Evolutionary conservation across 1,140 invertebrate genomes (phyloP).

Genomic region (Gonatopus flavifemur): DNA sequence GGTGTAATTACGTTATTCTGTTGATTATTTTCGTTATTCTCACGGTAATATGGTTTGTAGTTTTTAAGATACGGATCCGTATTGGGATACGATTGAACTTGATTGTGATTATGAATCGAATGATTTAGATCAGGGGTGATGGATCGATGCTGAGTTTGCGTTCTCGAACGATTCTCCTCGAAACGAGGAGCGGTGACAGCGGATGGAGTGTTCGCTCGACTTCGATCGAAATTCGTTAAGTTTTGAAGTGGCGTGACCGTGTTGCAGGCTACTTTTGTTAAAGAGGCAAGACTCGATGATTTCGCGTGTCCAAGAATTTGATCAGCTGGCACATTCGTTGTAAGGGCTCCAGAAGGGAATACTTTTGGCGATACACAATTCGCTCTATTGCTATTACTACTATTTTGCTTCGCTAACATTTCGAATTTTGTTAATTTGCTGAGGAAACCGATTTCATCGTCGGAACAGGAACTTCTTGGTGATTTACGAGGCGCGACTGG

Average conservation of each 20-base stretch:
- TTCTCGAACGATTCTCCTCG: conserved; percentile 24
- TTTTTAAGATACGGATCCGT: conserved; percentile 42
- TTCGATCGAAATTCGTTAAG: conserved; percentile 44
- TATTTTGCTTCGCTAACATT: conserved; percentile 50
- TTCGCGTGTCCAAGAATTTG: conserved; percentile 66
- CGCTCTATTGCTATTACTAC: no score
- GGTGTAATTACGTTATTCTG: conserved; percentile 8
- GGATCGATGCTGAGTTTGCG: conserved; percentile 22
- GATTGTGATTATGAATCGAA: conserved; percentile 37
- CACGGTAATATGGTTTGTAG: conserved; percentile 33
- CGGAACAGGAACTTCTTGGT: conserved; percentile 53
- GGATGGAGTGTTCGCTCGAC: conserved; percentile 37
- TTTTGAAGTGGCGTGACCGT: conserved; percentile 39
- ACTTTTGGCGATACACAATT: conserved; percentile 73
- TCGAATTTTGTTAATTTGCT: conserved; percentile 54
- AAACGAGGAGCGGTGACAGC: conserved; percentile 10
- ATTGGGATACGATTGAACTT: conserved; percentile 37
- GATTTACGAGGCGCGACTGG: conserved; percentile 59
- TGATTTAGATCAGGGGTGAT: conserved; percentile 27
- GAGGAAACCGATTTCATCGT: conserved; percentile 57
- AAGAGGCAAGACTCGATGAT: conserved; percentile 45
- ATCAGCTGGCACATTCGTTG: conserved; percentile 77
- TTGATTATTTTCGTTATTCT: conserved; percentile 42
- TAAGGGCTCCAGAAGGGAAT: conserved; percentile 73
- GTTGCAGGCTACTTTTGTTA: conserved; percentile 32